Evolutionary conservation across 1,140 invertebrate genomes (phyloP).

Genomic region (Pemphigus obesinymphae): DNA sequence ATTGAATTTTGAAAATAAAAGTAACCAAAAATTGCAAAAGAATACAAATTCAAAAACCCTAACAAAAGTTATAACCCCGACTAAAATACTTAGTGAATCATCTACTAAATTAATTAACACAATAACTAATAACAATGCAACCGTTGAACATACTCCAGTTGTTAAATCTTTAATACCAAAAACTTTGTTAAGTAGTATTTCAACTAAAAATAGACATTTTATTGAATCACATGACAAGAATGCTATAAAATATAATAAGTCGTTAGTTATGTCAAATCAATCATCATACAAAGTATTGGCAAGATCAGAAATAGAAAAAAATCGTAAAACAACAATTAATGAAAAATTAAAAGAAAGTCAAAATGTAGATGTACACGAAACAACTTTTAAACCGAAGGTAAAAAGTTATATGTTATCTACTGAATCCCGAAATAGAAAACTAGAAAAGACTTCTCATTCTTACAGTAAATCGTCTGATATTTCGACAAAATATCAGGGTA

Average conservation of each 20-base stretch:
- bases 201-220: background rate
- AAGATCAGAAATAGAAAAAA: background rate
- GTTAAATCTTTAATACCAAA: background rate
- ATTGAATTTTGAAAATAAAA: background rate
- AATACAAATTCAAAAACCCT: background rate
- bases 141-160: background rate
- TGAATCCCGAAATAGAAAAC: conserved; percentile 22
- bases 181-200: background rate
- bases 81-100: background rate
- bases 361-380: background rate
- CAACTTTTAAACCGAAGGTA: background rate
- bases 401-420: conserved; percentile 28
- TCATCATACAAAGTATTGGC: too few relatives aligned
- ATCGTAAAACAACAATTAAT: background rate
- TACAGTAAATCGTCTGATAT: background rate
- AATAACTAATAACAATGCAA: background rate
- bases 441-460: background rate
- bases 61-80: background rate
- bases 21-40: background rate
- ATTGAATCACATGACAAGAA: background rate
- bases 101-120: background rate
- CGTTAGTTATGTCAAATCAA: background rate
- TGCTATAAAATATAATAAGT: too few relatives aligned
- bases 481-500: background rate
- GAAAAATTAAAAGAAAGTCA: background rate